phyloP scores from a whole-genome alignment of 2,797 vertebrate species.

The Buphagus erythrorhynchus region DNA sequence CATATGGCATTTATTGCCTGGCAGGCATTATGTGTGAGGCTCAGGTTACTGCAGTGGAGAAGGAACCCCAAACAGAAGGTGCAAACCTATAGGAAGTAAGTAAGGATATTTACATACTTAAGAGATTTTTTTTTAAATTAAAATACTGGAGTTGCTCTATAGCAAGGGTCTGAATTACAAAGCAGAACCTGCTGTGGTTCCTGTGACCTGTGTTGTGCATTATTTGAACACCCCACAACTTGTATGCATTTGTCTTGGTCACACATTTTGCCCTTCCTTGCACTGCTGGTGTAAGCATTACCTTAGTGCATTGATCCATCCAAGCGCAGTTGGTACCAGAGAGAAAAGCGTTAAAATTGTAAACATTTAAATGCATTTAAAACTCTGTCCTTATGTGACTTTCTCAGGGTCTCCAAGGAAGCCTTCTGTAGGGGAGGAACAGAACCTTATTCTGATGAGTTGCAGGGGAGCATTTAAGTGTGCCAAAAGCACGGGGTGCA shows the following conservation, averaged over 20 bases:
- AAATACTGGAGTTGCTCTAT: background rate
- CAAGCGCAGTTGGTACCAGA: accelerated
- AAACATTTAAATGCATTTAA: background rate
- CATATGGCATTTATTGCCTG: background rate
- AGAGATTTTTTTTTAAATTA: background rate
- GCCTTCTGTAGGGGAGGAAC: background rate
- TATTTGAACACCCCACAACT: background rate
- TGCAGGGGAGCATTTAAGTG: background rate
- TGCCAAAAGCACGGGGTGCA: accelerated
- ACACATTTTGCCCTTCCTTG: background rate
- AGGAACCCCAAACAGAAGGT: background rate
- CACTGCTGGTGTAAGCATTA: background rate
- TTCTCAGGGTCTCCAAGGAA: background rate
- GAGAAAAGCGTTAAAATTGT: background rate
- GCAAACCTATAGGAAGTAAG: background rate
- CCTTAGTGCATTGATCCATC: accelerated
- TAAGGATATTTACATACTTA: background rate
- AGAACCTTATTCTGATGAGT: background rate
- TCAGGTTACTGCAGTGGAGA: background rate
- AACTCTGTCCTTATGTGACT: background rate
- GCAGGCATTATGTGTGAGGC: background rate
- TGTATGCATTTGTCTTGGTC: background rate
- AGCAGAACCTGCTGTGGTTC: background rate
- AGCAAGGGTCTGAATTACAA: background rate
- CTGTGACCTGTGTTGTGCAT: background rate